phyloP scores from a whole-genome alignment of 1,140 invertebrate species.

The Ladona fulva region DNA sequence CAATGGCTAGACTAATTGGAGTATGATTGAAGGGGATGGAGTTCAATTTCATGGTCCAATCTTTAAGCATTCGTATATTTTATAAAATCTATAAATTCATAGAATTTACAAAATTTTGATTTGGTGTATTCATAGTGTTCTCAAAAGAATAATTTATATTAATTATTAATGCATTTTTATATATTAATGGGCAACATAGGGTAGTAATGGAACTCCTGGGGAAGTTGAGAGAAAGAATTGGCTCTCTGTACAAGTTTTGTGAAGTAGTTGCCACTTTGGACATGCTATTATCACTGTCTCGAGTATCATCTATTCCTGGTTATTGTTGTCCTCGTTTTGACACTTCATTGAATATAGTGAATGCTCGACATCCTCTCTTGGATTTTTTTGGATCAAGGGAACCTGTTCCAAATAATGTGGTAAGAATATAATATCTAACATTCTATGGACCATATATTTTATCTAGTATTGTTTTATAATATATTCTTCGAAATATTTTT shows the following conservation, averaged over 20 bases:
- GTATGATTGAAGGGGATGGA: too few relatives aligned
- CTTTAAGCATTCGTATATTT: too few relatives aligned
- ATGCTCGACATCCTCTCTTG: slow-evolving; percentile 70
- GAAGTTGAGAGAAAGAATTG: slow-evolving; percentile 56
- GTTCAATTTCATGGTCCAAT: too few relatives aligned
- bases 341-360: slow-evolving; percentile 52
- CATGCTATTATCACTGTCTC: slow-evolving; percentile 62
- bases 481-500: slow-evolving; percentile 22
- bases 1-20: too few relatives aligned
- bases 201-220: slow-evolving; percentile 49
- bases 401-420: slow-evolving; percentile 65
- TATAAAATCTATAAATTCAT: too few relatives aligned
- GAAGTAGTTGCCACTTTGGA: slow-evolving; percentile 73
- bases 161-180: too few relatives aligned
- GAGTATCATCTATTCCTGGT: slow-evolving; percentile 47
- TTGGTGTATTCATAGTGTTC: too few relatives aligned
- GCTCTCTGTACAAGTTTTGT: slow-evolving; percentile 67
- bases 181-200: slow-evolving; percentile 34
- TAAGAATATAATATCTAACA: slow-evolving; percentile 36
- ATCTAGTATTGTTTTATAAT: background rate
- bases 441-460: background rate
- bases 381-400: slow-evolving; percentile 50
- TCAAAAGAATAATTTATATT: too few relatives aligned
- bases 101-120: too few relatives aligned
- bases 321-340: slow-evolving; percentile 66